Evolutionary conservation across 2,113 vertebrate species (phyloP).

Genomic region (Mastomys natalensis): DNA sequence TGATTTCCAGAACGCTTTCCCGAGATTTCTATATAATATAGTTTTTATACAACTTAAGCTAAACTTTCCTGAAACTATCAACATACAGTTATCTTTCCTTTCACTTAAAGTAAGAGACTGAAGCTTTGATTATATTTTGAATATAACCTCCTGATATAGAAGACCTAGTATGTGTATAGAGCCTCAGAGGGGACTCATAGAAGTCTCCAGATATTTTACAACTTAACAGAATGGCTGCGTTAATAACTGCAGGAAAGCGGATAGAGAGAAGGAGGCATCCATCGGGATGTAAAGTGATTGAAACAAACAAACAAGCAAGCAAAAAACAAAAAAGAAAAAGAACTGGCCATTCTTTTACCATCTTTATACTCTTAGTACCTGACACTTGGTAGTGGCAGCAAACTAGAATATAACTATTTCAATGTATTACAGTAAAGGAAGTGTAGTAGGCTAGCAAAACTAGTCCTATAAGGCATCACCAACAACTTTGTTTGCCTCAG

Average conservation of each 20-base stretch:
- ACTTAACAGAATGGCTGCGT: not conserved
- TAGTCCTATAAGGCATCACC: not conserved
- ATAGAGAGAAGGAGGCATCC: not conserved
- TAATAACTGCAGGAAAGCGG: not conserved
- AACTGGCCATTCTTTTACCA: not conserved
- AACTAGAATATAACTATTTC: not conserved
- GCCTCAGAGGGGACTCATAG: not conserved
- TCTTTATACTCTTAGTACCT: not conserved
- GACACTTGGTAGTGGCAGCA: not conserved
- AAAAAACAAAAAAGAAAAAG: too few relatives aligned
- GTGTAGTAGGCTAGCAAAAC: not conserved
- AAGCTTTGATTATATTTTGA: not conserved
- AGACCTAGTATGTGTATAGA: not conserved
- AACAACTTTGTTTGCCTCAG: not conserved
- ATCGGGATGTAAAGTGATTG: not conserved
- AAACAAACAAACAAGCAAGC: too few relatives aligned
- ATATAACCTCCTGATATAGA: not conserved
- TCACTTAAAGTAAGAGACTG: not conserved
- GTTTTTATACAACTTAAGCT: not conserved
- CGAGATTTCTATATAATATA: not conserved
- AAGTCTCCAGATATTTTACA: not conserved
- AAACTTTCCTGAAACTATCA: not conserved
- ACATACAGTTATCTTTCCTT: not conserved
- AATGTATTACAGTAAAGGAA: too few relatives aligned
- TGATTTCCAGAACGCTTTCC: not conserved